Conservation (phyloP, 2,113 vertebrate species). For the Oncorhynchus kisutch region DNA sequence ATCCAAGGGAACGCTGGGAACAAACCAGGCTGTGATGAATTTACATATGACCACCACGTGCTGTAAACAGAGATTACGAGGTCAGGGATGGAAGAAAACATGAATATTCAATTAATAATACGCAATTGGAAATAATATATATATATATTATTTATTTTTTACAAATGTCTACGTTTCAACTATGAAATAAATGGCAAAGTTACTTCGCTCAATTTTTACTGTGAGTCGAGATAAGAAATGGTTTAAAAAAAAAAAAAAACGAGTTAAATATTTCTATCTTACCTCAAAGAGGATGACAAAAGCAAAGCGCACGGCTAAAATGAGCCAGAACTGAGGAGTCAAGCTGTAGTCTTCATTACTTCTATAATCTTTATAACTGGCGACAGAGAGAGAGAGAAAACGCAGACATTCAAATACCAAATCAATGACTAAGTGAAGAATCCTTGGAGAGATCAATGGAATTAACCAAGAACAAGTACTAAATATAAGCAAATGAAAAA, state of each 20-base stretch:
- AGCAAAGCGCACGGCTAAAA: constrained; percentile 84
- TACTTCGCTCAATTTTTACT: background rate
- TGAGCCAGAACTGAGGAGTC: constrained; percentile 84
- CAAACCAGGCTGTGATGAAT: constrained; percentile 86
- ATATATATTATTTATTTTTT: background rate
- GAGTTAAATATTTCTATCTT: constrained; percentile 16
- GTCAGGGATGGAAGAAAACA: constrained; percentile 78
- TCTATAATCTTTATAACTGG: constrained; percentile 90
- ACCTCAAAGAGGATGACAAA: constrained; percentile 94
- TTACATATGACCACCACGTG: constrained; percentile 88
- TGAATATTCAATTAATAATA: constrained; percentile 48
- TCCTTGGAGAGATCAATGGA: background rate
- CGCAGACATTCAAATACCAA: background rate
- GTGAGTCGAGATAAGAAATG: constrained; percentile 68
- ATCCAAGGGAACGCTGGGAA: constrained; percentile 75
- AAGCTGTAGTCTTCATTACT: constrained; percentile 69
- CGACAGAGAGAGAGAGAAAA: background rate
- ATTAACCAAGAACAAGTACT: too few species aligned
- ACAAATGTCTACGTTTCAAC: background rate
- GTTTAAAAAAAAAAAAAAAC: too few species aligned
- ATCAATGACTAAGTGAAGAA: background rate
- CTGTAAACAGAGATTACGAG: constrained; percentile 64
- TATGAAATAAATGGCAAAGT: background rate
- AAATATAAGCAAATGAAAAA: too few species aligned
- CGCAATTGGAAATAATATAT: background rate